phyloP scores from a whole-genome alignment of 2,888 invertebrate genomes.

The Heliconius ethilla region DNA sequence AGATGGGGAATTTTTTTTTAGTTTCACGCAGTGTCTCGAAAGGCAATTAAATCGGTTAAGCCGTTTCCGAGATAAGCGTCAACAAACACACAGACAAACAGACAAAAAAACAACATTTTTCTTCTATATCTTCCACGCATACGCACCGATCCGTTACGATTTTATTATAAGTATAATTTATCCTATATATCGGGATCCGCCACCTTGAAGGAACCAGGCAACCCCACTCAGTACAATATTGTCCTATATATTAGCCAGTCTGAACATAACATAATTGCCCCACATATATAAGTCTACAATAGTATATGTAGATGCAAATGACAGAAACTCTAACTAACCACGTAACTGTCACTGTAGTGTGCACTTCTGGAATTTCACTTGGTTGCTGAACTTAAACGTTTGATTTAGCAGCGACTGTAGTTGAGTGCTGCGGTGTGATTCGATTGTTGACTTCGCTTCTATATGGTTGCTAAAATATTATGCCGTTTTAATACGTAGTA shows the following conservation, averaged over 20 bases:
- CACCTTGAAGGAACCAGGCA: no score
- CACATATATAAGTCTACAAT: neutral
- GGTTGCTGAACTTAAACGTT: constrained; percentile 17
- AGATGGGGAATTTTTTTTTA: neutral
- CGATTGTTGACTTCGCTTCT: constrained; percentile 4
- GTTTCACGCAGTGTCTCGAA: no score
- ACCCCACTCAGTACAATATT: no score
- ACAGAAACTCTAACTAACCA: constrained; percentile 30
- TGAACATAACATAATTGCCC: neutral
- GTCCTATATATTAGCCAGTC: neutral
- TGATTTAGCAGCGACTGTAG: constrained; percentile 12
- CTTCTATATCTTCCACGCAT: no score
- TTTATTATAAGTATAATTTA: no score
- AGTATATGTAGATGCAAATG: constrained; percentile 22
- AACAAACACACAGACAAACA: no score
- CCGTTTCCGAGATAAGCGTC: no score
- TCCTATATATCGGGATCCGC: no score
- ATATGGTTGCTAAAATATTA: neutral
- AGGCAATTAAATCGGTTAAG: no score
- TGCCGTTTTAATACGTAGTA: no score
- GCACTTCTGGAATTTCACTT: constrained; percentile 19
- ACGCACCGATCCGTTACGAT: no score
- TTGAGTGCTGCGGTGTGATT: constrained; percentile 2
- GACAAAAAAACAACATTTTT: no score
- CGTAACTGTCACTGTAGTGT: constrained; percentile 24